phyloP scores from a whole-genome alignment of 2,797 vertebrate species.

The Mormyrus hasselquistii region DNA sequence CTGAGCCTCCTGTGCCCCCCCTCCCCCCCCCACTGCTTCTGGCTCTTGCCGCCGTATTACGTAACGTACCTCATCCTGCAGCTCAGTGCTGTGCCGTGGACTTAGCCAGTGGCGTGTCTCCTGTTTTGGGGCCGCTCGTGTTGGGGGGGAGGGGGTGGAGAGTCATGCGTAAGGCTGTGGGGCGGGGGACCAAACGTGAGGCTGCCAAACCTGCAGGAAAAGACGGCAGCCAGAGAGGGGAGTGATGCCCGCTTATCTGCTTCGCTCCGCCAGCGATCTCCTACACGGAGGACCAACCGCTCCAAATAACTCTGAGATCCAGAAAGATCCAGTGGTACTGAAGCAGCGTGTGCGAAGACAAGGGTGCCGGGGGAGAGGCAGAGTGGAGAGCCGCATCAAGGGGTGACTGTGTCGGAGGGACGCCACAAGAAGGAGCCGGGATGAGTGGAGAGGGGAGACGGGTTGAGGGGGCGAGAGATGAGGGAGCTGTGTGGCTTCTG shows the following conservation, averaged over 20 bases:
- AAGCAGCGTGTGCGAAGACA: conserved; percentile 27
- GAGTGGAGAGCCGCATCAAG: conserved; percentile 39
- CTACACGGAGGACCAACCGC: conserved; percentile 37
- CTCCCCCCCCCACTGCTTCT: conserved; percentile 20
- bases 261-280: conserved; percentile 43
- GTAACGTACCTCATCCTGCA: conserved; percentile 37
- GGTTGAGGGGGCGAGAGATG: conserved; percentile 11
- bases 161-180: neutral
- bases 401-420: conserved; percentile 26
- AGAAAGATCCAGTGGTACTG: conserved; percentile 37
- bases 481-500: neutral
- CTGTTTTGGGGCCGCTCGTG: conserved; percentile 49
- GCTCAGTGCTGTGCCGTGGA: conserved; percentile 39
- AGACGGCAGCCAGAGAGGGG: conserved; percentile 25
- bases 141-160: neutral
- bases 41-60: conserved; percentile 53
- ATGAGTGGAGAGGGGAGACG: conserved; percentile 20
- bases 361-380: conserved; percentile 29
- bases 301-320: conserved; percentile 38
- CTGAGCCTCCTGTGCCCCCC: conserved; percentile 43
- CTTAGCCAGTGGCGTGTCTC: conserved; percentile 49
- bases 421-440: conserved; percentile 8
- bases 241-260: conserved; percentile 33
- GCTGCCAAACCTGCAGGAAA: conserved; percentile 15
- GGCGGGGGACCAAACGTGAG: conserved; percentile 9